Evolutionary conservation across 2,113 vertebrate genomes (phyloP).

Genomic region (Petromus typicus): DNA sequence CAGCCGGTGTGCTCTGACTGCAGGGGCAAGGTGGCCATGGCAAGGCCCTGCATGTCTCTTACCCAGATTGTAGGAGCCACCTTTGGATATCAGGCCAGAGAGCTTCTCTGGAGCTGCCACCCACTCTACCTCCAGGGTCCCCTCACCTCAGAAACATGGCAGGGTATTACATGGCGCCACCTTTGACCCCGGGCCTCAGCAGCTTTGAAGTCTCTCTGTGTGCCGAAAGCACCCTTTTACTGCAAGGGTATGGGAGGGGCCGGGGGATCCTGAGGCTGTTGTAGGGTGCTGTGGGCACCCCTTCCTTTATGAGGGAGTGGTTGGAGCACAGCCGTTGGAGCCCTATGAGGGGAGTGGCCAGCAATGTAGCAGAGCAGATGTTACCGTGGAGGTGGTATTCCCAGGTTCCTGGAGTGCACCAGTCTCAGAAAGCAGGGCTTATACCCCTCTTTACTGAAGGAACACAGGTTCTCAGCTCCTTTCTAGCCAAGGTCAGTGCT

Average conservation of each 20-base stretch:
- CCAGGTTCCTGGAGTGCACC: neutral
- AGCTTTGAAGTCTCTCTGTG: slow-evolving; percentile 51
- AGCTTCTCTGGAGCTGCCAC: neutral
- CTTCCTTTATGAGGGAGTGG: slow-evolving; percentile 16
- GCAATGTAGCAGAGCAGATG: neutral
- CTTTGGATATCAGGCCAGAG: neutral
- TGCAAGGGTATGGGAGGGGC: neutral
- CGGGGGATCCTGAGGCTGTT: neutral
- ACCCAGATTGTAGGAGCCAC: neutral
- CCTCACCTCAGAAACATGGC: neutral
- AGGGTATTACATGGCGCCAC: neutral
- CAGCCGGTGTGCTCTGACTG: neutral
- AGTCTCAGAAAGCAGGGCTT: neutral
- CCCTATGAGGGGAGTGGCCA: neutral
- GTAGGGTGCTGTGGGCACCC: neutral
- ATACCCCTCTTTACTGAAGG: neutral
- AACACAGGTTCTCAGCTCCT: neutral
- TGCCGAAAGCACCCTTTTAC: slow-evolving; percentile 45
- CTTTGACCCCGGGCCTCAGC: slow-evolving; percentile 49
- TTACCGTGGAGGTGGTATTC: neutral
- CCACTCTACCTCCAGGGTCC: neutral
- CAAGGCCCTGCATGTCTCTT: neutral
- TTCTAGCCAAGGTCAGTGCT: neutral
- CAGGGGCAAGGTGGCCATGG: neutral
- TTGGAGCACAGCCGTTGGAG: neutral